Percentiles rank a stretch among this genome's conserved stretches.
phyloP scores from a whole-genome alignment of 2,888 invertebrate genomes.

The Tanytarsus gracilentus region DNA sequence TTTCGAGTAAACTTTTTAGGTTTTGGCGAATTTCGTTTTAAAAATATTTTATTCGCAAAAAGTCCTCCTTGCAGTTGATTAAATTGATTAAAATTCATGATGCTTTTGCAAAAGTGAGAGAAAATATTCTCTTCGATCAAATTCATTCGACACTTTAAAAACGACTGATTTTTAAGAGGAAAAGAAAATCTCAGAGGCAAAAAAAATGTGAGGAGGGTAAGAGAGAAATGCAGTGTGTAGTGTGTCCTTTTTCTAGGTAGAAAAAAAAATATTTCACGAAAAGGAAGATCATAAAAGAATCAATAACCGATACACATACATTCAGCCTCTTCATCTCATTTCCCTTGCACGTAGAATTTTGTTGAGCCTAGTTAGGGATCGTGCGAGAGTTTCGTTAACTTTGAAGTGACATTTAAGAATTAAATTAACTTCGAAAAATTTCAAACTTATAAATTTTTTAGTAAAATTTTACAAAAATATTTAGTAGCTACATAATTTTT shows the following conservation, averaged over 20 bases:
- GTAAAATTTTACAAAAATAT: too few relatives aligned
- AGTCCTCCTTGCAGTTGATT: neutral
- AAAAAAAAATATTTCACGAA: neutral
- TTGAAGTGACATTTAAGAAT: too few relatives aligned
- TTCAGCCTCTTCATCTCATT: conserved; percentile 19
- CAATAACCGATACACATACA: conserved; percentile 11
- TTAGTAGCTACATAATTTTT: too few relatives aligned
- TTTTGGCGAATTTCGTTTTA: conserved; percentile 14
- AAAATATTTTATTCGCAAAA: conserved; percentile 1
- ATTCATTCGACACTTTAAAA: too few relatives aligned
- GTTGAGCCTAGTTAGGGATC: too few relatives aligned
- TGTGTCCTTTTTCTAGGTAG: conserved; percentile 13
- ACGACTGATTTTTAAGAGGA: neutral
- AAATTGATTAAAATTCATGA: too few relatives aligned
- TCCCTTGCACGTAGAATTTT: too few relatives aligned
- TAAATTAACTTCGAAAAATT: too few relatives aligned
- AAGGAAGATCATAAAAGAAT: conserved; percentile 19
- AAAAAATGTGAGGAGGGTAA: neutral
- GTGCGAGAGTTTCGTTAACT: too few relatives aligned
- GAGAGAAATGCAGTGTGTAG: conserved; percentile 14
- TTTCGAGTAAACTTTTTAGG: conserved; percentile 11
- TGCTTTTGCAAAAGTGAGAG: too few relatives aligned
- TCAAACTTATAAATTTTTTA: too few relatives aligned
- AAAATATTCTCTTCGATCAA: conserved; percentile 1
- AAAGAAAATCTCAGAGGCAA: too few relatives aligned